Base-by-base conservation (phyloP, 2,113 vertebrate genomes). In the Tor tambroides region DNA sequence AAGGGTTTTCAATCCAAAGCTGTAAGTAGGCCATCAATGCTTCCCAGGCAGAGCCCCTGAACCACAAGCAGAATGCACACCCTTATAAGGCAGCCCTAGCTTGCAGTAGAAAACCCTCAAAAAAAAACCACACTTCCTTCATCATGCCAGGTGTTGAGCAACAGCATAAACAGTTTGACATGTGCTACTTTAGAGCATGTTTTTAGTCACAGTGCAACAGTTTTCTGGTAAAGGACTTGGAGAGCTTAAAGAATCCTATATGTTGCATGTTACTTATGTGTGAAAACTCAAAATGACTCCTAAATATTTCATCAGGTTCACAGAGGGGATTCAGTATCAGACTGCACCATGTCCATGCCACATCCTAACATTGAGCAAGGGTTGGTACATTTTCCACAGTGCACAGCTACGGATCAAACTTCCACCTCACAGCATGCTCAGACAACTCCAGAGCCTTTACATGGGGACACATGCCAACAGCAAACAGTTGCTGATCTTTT, bases 331-430 rank as follows among this genome's bases (percentile, higher is more conserved):
- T 0, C 76, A 26, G 85, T 87, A 65, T 80, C 81, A 1, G 65
- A 88, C 3, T n/a, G 81, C n/a, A 89, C 90, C 89, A 92, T 80
- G 65, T 88, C 54, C 0, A 67, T 93, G 0, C 32, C 74, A 0
- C 56, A 65, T 0, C 96, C 93, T 92, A 96, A 94, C 72, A 87
- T 96, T 41, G 95, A 94, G 91, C 71, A 92, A 4, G 74, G 93
- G 15, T 85, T 96, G 0, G 77, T 92, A 71, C 82, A 77, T 90
- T 91, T 96, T 88, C 83, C 75, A n/a, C 2, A 87, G 26, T 15
- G 74, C 83, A 85, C 21, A 54, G 72, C 23, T 49, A 59, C 78
- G 6, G 51, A 46, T 28, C 32, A 41, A 28, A 14, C 75, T 4
- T 19, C 61, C 71, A 69, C 23, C 35, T 59, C 32, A 8, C 56